phyloP scores from a whole-genome alignment of 2,113 vertebrate genomes.

The Microcebus lehilahytsara region DNA sequence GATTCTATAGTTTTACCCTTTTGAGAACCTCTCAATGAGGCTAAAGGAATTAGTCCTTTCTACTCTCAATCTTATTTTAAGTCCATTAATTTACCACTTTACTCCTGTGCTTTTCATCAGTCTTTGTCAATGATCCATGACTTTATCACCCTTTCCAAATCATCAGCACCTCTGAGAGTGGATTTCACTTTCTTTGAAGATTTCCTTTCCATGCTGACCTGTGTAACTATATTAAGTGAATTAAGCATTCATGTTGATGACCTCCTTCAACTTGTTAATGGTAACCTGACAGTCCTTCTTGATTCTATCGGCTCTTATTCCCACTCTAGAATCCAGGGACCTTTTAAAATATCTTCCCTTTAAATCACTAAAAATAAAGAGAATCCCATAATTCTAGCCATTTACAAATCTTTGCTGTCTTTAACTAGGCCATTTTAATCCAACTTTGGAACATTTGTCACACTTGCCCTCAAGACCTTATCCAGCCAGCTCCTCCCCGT shows the following conservation, averaged over 20 bases:
- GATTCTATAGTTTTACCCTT: neutral
- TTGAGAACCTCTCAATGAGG: neutral
- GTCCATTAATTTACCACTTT: neutral
- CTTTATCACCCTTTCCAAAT: neutral
- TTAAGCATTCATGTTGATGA: neutral
- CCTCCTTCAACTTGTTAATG: neutral
- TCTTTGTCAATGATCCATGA: neutral
- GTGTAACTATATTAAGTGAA: neutral
- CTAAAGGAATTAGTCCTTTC: neutral
- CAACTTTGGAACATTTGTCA: neutral
- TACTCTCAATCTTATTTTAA: neutral
- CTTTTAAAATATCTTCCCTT: neutral
- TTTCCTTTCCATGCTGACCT: neutral
- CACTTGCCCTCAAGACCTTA: neutral
- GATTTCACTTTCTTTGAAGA: conserved; percentile 4
- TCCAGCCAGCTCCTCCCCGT: neutral
- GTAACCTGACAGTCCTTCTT: neutral
- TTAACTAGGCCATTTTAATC: conserved; percentile 8
- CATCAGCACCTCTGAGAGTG: neutral
- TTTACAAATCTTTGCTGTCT: neutral
- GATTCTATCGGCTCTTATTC: neutral
- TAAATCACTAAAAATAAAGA: neutral
- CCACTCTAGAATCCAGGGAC: neutral
- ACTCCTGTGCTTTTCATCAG: neutral
- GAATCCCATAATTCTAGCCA: neutral